Conservation (phyloP, 1,140 invertebrate species). For the Maconellicoccus hirsutus region DNA sequence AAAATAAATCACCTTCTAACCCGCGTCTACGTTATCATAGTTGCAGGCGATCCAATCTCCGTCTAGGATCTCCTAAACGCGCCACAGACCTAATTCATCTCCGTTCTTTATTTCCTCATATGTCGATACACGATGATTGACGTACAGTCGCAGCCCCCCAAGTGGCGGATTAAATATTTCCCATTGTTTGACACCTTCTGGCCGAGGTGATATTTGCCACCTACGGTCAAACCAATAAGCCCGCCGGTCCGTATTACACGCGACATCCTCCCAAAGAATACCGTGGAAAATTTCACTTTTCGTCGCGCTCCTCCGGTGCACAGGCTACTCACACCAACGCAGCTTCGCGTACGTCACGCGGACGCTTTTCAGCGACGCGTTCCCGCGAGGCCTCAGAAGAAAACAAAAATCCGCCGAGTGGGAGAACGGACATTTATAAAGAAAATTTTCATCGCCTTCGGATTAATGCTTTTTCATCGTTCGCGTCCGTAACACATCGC, state of each 20-base stretch:
- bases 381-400: neutral
- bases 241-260: neutral
- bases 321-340: too few relatives aligned
- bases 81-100: too few relatives aligned
- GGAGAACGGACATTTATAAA: neutral
- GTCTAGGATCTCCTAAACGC: too few relatives aligned
- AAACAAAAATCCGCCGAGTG: neutral
- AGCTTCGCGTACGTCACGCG: neutral
- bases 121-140: too few relatives aligned
- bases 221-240: neutral
- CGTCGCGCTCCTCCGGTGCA: neutral
- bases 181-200: neutral
- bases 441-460: neutral
- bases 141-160: too few relatives aligned
- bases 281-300: neutral
- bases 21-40: too few relatives aligned
- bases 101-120: too few relatives aligned
- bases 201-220: too few relatives aligned
- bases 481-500: neutral
- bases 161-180: too few relatives aligned
- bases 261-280: too few relatives aligned
- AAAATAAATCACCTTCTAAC: too few relatives aligned
- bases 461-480: neutral
- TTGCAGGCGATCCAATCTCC: too few relatives aligned
- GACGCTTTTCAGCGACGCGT: neutral